Evolutionary conservation across 2,113 vertebrate species (phyloP).

Genomic region (Mustelus asterias): DNA sequence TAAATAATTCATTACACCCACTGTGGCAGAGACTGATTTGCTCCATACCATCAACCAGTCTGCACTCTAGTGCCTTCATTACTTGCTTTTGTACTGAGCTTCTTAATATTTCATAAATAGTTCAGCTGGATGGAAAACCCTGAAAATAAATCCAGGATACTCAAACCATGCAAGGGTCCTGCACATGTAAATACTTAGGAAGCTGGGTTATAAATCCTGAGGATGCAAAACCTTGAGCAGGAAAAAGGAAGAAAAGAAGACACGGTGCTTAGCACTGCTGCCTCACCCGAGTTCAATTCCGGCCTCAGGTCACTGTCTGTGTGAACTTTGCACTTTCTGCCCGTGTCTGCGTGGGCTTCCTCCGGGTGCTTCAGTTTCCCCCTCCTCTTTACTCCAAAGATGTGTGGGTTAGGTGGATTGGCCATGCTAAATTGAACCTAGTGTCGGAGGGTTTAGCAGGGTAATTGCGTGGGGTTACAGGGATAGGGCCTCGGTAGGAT

Average conservation of each 20-base stretch:
- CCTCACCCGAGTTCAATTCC: no score
- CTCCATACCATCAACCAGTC: background rate
- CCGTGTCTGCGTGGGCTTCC: no score
- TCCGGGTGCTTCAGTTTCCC: no score
- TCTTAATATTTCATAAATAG: constrained; percentile 10
- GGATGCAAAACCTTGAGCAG: background rate
- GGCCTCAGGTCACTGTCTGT: no score
- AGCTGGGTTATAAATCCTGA: background rate
- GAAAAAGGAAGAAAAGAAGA: background rate
- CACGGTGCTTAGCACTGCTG: no score
- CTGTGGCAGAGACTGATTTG: background rate
- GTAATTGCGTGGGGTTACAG: no score
- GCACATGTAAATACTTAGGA: background rate
- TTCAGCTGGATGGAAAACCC: background rate
- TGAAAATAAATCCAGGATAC: background rate
- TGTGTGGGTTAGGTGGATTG: no score
- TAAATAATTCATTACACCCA: background rate
- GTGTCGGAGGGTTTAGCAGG: no score
- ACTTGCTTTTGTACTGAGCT: background rate
- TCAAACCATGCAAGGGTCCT: background rate
- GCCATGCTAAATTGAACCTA: no score
- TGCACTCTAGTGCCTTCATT: background rate
- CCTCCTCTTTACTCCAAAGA: no score
- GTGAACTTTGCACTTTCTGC: no score
- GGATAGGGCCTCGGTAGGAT: no score